Percentiles rank a stretch among this genome's conserved stretches.
These are phyloP conservation scores for Mohoua ochrocephala DNA, from an alignment of 2,113 vertebrate genomes.

Conservation along the genomic window DNA sequence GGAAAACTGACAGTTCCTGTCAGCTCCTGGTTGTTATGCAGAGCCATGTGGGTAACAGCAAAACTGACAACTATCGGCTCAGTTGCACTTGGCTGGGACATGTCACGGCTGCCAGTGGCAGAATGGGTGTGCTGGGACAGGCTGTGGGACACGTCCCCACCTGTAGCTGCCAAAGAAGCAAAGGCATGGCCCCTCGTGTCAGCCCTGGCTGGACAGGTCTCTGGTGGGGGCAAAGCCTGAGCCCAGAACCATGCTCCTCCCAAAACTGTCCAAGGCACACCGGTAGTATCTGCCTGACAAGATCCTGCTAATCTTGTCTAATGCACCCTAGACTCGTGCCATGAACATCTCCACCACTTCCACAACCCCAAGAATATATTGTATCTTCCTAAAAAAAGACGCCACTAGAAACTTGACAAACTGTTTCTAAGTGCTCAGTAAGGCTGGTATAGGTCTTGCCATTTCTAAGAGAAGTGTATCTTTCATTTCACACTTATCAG, in stretches of 20 bases:
- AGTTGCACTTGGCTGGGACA: neutral
- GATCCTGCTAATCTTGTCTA: neutral
- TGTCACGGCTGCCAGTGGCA: neutral
- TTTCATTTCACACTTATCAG: neutral
- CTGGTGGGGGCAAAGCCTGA: neutral
- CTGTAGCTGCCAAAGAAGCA: neutral
- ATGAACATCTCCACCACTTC: neutral
- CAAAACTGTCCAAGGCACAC: accelerated
- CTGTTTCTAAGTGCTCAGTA: neutral
- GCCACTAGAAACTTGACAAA: neutral
- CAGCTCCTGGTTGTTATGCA: slow-evolving; percentile 37
- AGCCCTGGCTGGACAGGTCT: too few species aligned
- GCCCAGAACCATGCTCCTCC: neutral
- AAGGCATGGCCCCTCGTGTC: neutral
- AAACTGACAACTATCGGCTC: slow-evolving; percentile 11
- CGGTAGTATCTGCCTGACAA: neutral
- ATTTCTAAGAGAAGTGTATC: neutral
- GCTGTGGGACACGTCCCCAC: accelerated
- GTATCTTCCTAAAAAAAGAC: neutral
- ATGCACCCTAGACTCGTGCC: accelerated
- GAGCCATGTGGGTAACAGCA: neutral
- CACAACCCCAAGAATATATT: neutral
- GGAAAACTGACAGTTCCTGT: slow-evolving; percentile 42
- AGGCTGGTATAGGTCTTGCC: neutral
- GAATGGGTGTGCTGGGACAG: neutral